A percentile compares a stretch with the other conserved stretches of the same genome.
These are phyloP conservation scores for Myotis myotis DNA, from an alignment of 2,797 vertebrate species.

Conservation along the genomic window DNA sequence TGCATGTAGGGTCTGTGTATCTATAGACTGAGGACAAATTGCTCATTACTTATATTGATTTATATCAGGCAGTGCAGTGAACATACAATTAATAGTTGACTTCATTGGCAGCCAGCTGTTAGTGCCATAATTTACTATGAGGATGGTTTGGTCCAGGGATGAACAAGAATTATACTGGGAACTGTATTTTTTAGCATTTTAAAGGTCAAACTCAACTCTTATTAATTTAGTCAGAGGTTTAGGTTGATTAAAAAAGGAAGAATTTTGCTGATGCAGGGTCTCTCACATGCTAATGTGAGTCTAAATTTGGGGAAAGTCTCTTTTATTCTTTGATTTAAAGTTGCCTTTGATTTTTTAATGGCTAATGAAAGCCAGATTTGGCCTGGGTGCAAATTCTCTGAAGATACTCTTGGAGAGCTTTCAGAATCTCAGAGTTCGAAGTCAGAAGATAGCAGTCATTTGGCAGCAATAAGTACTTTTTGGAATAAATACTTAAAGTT, in stretches of 20 bases:
- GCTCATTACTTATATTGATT: constrained; percentile 88
- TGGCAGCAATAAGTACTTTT: not conserved
- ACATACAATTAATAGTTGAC: constrained; percentile 88
- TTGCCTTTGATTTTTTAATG: constrained; percentile 67
- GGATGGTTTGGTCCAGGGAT: constrained; percentile 77
- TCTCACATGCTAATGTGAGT: constrained; percentile 51
- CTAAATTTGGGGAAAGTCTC: constrained; percentile 46
- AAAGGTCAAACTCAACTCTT: constrained; percentile 81
- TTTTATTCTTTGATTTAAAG: constrained; percentile 60
- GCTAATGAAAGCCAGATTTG: constrained; percentile 59
- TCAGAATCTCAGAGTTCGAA: constrained; percentile 21
- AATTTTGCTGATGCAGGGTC: constrained; percentile 48
- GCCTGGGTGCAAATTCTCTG: constrained; percentile 34
- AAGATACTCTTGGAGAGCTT: constrained; percentile 35
- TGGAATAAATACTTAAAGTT: constrained; percentile 35
- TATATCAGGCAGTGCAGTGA: constrained; percentile 84
- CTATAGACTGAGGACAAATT: constrained; percentile 80
- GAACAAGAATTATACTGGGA: constrained; percentile 81
- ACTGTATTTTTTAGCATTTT: constrained; percentile 83
- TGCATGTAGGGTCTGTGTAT: constrained; percentile 78
- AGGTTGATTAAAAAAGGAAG: constrained; percentile 71
- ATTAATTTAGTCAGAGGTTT: constrained; percentile 71
- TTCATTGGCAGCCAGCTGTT: constrained; percentile 88
- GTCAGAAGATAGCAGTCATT: not conserved
- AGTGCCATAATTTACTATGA: constrained; percentile 85